These are phyloP conservation scores for Heteromyza rotundicornis DNA, from an alignment of 2,888 invertebrate genomes.

Conservation along the genomic window DNA sequence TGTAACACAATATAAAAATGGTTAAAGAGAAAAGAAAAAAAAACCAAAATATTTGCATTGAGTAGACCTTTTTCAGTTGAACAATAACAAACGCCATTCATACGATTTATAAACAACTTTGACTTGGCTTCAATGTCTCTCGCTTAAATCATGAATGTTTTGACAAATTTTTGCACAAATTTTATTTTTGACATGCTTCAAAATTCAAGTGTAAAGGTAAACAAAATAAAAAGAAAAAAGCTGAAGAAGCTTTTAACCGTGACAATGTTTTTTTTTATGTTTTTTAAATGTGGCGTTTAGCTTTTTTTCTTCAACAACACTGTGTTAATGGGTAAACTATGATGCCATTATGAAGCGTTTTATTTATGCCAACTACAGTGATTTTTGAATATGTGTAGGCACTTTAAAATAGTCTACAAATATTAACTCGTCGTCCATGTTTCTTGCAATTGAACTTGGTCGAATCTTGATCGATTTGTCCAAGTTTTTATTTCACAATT, in stretches of 20 bases:
- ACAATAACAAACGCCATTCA: not conserved
- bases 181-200: not conserved
- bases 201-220: not conserved
- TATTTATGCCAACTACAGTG: too few species aligned
- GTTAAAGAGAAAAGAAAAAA: not conserved
- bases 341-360: too few species aligned
- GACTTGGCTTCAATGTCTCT: not conserved
- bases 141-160: not conserved
- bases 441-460: too few species aligned
- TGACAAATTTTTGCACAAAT: not conserved
- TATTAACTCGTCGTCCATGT: too few species aligned
- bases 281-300: not conserved
- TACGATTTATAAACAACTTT: not conserved
- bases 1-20: not conserved
- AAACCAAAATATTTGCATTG: not conserved
- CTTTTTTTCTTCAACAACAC: too few species aligned
- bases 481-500: too few species aligned
- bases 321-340: not conserved
- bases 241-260: not conserved
- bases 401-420: too few species aligned
- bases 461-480: too few species aligned
- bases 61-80: constrained; percentile 1
- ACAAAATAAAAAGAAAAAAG: not conserved
- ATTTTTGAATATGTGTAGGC: too few species aligned
- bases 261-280: not conserved